Base-by-base conservation (phyloP, 2,888 invertebrate species). In the Idaea straminata region DNA sequence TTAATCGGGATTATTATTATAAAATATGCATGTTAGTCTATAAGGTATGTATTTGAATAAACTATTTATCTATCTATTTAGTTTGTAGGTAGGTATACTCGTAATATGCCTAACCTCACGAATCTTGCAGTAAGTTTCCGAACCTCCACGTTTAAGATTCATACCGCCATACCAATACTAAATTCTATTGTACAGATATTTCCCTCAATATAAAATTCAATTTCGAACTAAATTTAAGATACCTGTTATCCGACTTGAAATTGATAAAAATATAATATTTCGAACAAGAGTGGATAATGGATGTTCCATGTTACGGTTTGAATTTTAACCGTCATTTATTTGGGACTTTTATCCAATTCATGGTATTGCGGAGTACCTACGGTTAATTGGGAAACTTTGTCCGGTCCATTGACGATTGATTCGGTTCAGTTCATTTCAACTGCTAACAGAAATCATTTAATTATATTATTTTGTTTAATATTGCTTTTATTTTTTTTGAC, bases 321-420 rank as follows among this genome's bases (percentile, higher is more conserved):
- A 67, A 77, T 73, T 78, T 77, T 74, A 77, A 77, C 78, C 74
- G 76, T 64, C 67, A n/a, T 69, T 69, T 73, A 76, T 72, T 71
- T 68, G 69, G 69, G 67, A 66, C 76, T 76, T 76, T 76, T 75
- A 59, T 16, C 58, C n/a, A 15, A 58, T 16, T 34, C 15, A 16
- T 15, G 34, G 59, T 25, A 59, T 59, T 59, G 59, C 4, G 16
- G 59, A 58, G n/a, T 64, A 66, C 69, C 64, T 65, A 66, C 69
- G 63, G 77, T 77, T 79, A 79, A 82, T 82, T 82, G 78, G 74
- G 67, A 74, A 78, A 78, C 72, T 77, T 78, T 76, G 74, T 77
- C 74, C 73, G 70, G 70, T 65, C 68, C 72, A 75, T 77, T 77
- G 74, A 76, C 73, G 74, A 73, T 74, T 75, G 73, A 74, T 77